Conservation (phyloP, 2,888 invertebrate genomes). For the Apodemia hepburni region DNA sequence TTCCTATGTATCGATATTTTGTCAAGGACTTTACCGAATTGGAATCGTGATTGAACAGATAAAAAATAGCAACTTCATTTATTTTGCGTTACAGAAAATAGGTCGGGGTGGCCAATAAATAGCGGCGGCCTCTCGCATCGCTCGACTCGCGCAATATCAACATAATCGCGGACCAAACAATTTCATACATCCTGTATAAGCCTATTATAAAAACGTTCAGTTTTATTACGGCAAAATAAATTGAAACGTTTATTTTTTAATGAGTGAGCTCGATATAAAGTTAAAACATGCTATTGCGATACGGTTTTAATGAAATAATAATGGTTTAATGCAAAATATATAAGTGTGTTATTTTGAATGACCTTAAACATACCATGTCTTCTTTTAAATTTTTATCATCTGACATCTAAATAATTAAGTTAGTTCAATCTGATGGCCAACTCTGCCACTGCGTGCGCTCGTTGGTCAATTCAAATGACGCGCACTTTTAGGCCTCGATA, state of each 20-base stretch:
- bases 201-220: not conserved
- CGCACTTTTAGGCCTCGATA: too few species aligned
- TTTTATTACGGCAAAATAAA: not conserved
- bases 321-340: too few species aligned
- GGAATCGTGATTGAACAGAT: conserved; percentile 7
- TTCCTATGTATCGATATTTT: conserved; percentile 3
- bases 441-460: too few species aligned
- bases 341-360: too few species aligned
- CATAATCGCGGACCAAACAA: conserved; percentile 2
- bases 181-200: not conserved
- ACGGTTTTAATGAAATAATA: too few species aligned
- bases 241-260: not conserved
- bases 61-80: conserved; percentile 8
- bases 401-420: too few species aligned
- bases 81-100: conserved; percentile 7
- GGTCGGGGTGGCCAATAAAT: conserved; percentile 3
- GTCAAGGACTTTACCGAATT: conserved; percentile 4
- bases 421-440: too few species aligned
- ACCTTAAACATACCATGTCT: too few species aligned
- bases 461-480: too few species aligned
- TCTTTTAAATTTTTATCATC: too few species aligned
- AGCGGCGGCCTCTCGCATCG: conserved; percentile 1
- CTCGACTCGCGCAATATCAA: not conserved
- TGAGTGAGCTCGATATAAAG: too few species aligned
- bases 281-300: too few species aligned